Evolutionary conservation across 2,797 vertebrate species (phyloP).

Genomic region (Tadarida brasiliensis): DNA sequence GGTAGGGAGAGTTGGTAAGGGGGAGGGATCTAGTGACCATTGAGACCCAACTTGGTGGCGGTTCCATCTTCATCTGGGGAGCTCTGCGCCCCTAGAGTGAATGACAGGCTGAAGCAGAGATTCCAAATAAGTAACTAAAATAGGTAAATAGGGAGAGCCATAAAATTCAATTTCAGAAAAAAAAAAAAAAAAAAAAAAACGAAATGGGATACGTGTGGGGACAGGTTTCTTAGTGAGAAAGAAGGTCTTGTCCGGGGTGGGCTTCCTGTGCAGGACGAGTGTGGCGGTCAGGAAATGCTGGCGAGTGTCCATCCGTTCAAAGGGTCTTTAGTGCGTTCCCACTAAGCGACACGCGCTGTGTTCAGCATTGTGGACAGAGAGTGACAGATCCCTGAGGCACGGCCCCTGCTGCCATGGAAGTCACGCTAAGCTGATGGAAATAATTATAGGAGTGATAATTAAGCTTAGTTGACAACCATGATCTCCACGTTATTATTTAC

Average conservation of each 20-base stretch:
- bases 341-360: neutral
- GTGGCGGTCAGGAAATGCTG: neutral
- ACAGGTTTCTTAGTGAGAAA: neutral
- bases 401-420: neutral
- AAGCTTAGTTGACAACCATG: conserved; percentile 54
- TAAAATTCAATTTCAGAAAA: neutral
- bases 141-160: neutral
- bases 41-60: neutral
- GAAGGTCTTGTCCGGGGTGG: neutral
- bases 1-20: accelerated
- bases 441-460: conserved; percentile 17
- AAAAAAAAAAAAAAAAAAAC: neutral
- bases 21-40: too few species aligned
- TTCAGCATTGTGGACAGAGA: neutral
- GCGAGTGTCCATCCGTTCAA: neutral
- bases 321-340: neutral
- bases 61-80: neutral
- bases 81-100: too few species aligned
- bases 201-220: neutral
- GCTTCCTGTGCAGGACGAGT: neutral
- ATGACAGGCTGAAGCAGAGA: neutral
- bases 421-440: neutral
- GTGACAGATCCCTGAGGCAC: neutral
- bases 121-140: neutral
- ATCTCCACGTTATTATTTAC: conserved; percentile 51